Evolutionary conservation across 2,113 vertebrate species (phyloP).

Genomic region (Pavo muticus): DNA sequence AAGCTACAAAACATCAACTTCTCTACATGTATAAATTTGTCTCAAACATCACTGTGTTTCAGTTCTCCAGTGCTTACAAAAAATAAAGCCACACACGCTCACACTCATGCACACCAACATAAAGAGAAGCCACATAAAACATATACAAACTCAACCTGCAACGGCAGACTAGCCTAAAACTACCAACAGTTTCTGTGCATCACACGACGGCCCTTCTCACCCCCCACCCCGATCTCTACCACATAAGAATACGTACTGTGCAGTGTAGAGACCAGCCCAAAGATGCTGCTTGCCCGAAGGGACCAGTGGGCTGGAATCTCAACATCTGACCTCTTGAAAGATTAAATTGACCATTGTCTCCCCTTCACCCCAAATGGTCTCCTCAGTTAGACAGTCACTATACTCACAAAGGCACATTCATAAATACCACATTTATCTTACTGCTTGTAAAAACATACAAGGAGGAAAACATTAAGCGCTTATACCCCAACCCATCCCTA

Average conservation of each 20-base stretch:
- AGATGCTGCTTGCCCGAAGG: conserved; percentile 34
- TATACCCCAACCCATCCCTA: conserved; percentile 66
- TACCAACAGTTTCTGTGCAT: conserved; percentile 66
- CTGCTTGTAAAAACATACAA: conserved; percentile 73
- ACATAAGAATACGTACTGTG: conserved; percentile 60
- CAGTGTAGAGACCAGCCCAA: conserved; percentile 69
- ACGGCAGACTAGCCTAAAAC: conserved; percentile 43
- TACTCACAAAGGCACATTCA: conserved; percentile 86
- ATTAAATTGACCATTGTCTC: conserved; percentile 55
- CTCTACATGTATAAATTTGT: conserved; percentile 62
- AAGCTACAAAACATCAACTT: conserved; percentile 67
- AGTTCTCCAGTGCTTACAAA: conserved; percentile 78
- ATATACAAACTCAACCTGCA: conserved; percentile 36
- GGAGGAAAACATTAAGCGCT: conserved; percentile 76
- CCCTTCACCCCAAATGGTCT: conserved; percentile 28
- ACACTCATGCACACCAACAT: conserved; percentile 43
- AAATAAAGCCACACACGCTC: conserved; percentile 45
- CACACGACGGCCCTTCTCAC: not conserved
- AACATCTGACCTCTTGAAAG: conserved; percentile 50
- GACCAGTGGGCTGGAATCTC: conserved; percentile 56
- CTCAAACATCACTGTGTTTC: conserved; percentile 64
- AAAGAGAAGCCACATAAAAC: conserved; percentile 60
- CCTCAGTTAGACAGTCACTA: conserved; percentile 69
- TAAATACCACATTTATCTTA: conserved; percentile 78
- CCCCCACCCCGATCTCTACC: conserved; percentile 47